Evolutionary conservation across 2,113 vertebrate species (phyloP).

Genomic region (Scopus umbretta): DNA sequence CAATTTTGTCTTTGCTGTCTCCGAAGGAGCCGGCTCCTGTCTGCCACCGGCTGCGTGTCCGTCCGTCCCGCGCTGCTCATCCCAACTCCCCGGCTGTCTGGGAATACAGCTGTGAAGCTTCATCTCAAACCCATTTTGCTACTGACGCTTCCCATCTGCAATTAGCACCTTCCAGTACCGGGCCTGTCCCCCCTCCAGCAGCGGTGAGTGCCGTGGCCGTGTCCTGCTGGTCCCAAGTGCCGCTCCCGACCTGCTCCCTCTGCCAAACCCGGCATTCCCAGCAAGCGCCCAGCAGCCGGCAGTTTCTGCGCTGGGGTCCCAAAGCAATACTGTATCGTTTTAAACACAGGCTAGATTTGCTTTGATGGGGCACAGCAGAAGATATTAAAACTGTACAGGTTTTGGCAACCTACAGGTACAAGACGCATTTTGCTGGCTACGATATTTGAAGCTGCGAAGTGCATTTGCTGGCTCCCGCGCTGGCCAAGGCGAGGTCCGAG

Average conservation of each 20-base stretch:
- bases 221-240: not conserved
- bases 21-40: not conserved
- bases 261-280: not conserved
- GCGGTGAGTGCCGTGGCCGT: fast-evolving
- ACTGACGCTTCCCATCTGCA: not conserved
- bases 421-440: not conserved
- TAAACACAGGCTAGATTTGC: not conserved
- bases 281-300: not conserved
- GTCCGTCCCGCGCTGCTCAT: not conserved
- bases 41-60: not conserved
- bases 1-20: not conserved
- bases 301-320: not conserved
- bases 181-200: not conserved
- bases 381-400: no score
- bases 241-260: not conserved
- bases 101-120: not conserved
- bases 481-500: not conserved
- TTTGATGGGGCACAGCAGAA: not conserved
- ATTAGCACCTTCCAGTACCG: not conserved
- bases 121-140: no score
- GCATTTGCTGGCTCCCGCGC: no score
- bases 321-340: not conserved
- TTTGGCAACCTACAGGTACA: not conserved
- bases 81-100: not conserved
- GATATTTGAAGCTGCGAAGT: not conserved